phyloP scores from a whole-genome alignment of 2,113 vertebrate genomes.

The Cyprinodon variegatus region DNA sequence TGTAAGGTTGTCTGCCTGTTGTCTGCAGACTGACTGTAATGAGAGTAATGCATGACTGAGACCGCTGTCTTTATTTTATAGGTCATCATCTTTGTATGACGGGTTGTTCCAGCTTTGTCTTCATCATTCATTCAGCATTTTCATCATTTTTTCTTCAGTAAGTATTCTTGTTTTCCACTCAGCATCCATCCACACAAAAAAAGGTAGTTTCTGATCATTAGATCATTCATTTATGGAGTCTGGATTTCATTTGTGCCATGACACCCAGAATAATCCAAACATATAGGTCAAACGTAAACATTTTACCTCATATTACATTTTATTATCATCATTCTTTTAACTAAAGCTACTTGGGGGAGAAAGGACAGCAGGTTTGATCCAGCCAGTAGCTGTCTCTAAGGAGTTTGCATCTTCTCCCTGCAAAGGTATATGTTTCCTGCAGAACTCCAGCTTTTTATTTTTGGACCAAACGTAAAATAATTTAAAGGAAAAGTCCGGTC shows the following conservation, averaged over 20 bases:
- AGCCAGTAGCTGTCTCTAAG: neutral
- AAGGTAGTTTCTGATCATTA: slow-evolving; percentile 1
- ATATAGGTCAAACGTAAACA: neutral
- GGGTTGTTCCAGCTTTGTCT: slow-evolving; percentile 90
- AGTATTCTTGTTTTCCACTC: slow-evolving; percentile 80
- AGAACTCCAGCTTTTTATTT: neutral
- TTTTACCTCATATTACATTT: neutral
- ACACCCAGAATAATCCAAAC: slow-evolving; percentile 19
- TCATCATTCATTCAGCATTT: slow-evolving; percentile 86
- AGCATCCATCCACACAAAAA: slow-evolving; percentile 34
- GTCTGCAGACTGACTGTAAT: slow-evolving; percentile 33
- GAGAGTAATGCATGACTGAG: slow-evolving; percentile 81
- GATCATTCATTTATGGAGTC: slow-evolving; percentile 58
- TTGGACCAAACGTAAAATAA: neutral
- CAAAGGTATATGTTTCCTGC: neutral
- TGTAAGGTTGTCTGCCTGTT: too few relatives aligned
- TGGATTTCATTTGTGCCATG: slow-evolving; percentile 31
- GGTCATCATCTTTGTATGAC: slow-evolving; percentile 96
- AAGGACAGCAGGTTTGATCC: too few relatives aligned
- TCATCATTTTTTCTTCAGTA: slow-evolving; percentile 88
- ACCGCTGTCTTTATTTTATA: slow-evolving; percentile 93
- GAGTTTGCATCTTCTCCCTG: neutral
- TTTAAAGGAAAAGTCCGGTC: neutral
- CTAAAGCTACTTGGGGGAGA: too few relatives aligned
- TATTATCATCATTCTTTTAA: neutral